These are phyloP conservation scores for Balearica regulorum DNA, from an alignment of 2,797 vertebrate genomes.

Conservation along the genomic window DNA sequence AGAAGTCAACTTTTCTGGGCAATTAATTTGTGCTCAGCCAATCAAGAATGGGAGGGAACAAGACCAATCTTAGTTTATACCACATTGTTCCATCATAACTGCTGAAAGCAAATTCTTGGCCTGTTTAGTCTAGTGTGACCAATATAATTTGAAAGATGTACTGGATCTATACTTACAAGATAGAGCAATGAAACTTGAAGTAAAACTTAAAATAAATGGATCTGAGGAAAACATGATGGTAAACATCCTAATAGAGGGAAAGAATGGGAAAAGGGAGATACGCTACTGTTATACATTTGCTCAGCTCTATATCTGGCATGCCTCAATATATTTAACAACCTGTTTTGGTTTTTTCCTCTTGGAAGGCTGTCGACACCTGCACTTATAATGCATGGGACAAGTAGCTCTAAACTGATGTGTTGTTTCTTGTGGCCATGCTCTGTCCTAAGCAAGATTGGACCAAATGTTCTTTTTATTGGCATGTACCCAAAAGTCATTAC, in stretches of 20 bases:
- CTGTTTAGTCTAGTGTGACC: background rate
- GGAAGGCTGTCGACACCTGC: background rate
- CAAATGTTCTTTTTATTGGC: background rate
- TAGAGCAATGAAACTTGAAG: background rate
- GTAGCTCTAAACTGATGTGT: background rate
- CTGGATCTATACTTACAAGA: background rate
- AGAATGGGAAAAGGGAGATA: background rate
- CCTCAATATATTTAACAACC: background rate
- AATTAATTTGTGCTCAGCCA: background rate
- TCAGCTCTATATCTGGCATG: background rate
- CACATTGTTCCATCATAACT: background rate
- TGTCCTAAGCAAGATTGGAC: background rate
- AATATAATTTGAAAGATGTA: background rate
- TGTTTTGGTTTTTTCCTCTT: background rate
- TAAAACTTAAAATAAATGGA: background rate
- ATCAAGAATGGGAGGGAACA: background rate
- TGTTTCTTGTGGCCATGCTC: background rate
- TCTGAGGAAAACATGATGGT: background rate
- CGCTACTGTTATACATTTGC: background rate
- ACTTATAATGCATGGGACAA: background rate
- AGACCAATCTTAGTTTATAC: background rate
- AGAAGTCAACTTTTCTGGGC: background rate
- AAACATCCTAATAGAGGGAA: background rate
- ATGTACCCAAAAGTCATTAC: background rate
- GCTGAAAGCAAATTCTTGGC: background rate